These are phyloP conservation scores for Lomographa bimaculata DNA, from an alignment of 2,888 invertebrate genomes.

Conservation along the genomic window DNA sequence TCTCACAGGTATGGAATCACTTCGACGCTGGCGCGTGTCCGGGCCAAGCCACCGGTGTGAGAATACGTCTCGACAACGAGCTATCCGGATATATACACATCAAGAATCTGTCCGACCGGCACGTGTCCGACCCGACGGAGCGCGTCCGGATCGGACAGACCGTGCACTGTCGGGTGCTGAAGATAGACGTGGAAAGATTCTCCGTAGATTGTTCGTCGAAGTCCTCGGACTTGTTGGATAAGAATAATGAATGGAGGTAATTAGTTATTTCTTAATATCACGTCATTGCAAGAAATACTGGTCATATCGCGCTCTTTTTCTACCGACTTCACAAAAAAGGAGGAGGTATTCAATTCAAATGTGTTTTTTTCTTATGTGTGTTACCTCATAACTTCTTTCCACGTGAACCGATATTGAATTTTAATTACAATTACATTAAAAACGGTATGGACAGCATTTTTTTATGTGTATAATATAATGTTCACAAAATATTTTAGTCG, in stretches of 20 bases:
- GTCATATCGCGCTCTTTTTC: too few species aligned
- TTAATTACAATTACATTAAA: too few species aligned
- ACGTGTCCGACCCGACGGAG: constrained; percentile 96
- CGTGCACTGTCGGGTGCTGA: constrained; percentile 95
- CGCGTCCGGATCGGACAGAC: constrained; percentile 93
- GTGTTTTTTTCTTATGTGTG: too few species aligned
- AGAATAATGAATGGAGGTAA: constrained; percentile 94
- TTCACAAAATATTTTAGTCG: too few species aligned
- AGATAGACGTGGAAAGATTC: constrained; percentile 97
- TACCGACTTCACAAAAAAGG: too few species aligned
- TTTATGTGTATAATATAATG: too few species aligned
- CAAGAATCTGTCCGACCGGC: constrained; percentile 96
- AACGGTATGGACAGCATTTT: too few species aligned
- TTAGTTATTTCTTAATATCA: constrained; percentile 28
- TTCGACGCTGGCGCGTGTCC: constrained; percentile 98
- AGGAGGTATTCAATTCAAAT: too few species aligned
- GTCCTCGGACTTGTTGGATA: constrained; percentile 95
- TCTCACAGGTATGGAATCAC: constrained; percentile 94
- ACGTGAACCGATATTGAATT: too few species aligned
- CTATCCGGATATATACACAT: constrained; percentile 96
- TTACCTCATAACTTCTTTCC: too few species aligned
- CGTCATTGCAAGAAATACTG: too few species aligned
- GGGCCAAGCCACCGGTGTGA: constrained; percentile 97
- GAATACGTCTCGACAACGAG: constrained; percentile 95
- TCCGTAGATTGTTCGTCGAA: constrained; percentile 96